Conservation (phyloP, 2,888 invertebrate genomes). For the Cerastis rubricosa region DNA sequence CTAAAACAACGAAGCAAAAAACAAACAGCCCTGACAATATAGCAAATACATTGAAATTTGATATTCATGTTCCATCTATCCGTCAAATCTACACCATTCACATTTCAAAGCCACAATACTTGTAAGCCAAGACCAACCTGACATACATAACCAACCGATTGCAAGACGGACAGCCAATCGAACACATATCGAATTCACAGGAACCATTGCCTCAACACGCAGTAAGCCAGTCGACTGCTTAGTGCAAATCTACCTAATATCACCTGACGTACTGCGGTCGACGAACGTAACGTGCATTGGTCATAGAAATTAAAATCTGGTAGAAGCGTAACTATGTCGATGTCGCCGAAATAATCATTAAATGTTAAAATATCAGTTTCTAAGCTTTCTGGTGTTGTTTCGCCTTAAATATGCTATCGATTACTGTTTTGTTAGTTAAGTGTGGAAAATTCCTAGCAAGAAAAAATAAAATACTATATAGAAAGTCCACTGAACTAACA, state of each 20-base stretch:
- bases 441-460: neutral
- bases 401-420: neutral
- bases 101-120: slow-evolving; percentile 1
- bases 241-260: slow-evolving; percentile 8
- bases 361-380: neutral
- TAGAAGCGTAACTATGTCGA: neutral
- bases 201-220: neutral
- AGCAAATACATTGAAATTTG: neutral
- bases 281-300: neutral
- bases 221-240: neutral
- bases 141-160: neutral
- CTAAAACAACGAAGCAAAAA: neutral
- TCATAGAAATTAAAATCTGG: neutral
- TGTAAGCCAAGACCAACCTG: neutral
- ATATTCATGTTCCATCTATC: neutral
- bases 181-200: slow-evolving; percentile 5
- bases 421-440: neutral
- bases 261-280: slow-evolving; percentile 14
- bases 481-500: neutral
- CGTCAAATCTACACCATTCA: neutral
- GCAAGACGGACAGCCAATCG: neutral
- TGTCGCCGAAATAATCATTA: too few species aligned
- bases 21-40: neutral
- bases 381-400: neutral
- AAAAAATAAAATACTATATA: neutral